Base-by-base conservation (phyloP, 2,113 vertebrate species). In the Toxotes chatareus region DNA sequence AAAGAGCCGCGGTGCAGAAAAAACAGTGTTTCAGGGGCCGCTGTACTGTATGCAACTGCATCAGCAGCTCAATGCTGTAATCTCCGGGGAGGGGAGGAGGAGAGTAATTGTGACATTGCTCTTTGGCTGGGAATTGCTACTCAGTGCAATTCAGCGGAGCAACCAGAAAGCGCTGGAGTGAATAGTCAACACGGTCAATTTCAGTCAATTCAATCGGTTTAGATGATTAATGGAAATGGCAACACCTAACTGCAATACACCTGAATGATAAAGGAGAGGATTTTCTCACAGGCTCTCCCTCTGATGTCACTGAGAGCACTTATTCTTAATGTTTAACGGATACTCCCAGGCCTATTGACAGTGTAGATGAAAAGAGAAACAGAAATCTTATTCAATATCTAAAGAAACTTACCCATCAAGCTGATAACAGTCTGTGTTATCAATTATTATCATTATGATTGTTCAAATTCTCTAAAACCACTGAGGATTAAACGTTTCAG, bases 91-190 rank as follows among this genome's bases (percentile, higher is more conserved):
- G 51, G n/a, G 60, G 61, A 36, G 81, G 57, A 42, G 77, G 82
- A 82, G 85, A 71, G 86, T 86, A 87, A 87, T 86, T 86, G 90
- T 91, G 91, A 93, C 91, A 84, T 89, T 87, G 83, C 87, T 87
- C 76, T 92, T 89, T 87, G 89, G 88, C 82, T 85, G 74, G 14
- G 80, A 91, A 88, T 83, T 89, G 82, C 85, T 88, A 79, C 85
- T 77, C 73, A 53, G 79, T 65, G 72, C 82, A 82, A 73, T 90
- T 88, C 86, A 80, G 82, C 71, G 49, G 71, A 71, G 88, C 79
- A 90, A 80, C 89, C 83, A 87, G 76, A 88, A 78, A 81, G 49
- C 51, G 19, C 80, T 44, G 83, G 70, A 83, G 73, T 86, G 88
- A 89, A 88, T 66, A 78, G 82, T 82, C 83, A 70, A 79, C 32